These are phyloP conservation scores for Psettodes erumei DNA, from an alignment of 2,113 vertebrate genomes.

Conservation along the genomic window DNA sequence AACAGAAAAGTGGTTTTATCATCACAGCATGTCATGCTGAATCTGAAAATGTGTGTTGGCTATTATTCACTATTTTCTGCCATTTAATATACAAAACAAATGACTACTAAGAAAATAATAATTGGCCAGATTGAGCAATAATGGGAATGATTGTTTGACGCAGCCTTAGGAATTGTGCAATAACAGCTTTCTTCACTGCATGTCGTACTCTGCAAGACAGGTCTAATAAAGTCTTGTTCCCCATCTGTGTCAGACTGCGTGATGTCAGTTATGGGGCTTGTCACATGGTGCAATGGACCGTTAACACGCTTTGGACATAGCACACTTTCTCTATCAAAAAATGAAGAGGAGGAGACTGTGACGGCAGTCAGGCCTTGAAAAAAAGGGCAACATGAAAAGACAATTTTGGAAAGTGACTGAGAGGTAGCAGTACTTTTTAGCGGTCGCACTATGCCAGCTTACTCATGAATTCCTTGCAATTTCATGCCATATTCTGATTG, in stretches of 20 bases:
- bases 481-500: not conserved
- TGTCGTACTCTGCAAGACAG: not conserved
- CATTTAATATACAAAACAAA: no score
- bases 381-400: not conserved
- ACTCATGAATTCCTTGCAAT: not conserved
- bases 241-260: not conserved
- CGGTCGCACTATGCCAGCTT: not conserved
- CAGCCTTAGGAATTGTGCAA: not conserved
- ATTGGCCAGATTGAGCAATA: not conserved
- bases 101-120: not conserved
- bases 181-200: not conserved
- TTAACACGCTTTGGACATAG: not conserved
- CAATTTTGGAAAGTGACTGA: not conserved
- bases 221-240: not conserved
- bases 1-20: not conserved
- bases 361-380: not conserved
- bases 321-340: not conserved
- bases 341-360: not conserved
- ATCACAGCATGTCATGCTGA: not conserved
- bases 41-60: not conserved
- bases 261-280: not conserved
- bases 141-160: not conserved
- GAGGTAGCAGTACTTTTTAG: not conserved
- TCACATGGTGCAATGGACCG: constrained; percentile 7
- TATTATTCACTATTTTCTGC: not conserved